Percentiles rank a stretch among this genome's conserved stretches.
Conservation (phyloP, 1,140 invertebrate genomes). For the Euura lappo region DNA sequence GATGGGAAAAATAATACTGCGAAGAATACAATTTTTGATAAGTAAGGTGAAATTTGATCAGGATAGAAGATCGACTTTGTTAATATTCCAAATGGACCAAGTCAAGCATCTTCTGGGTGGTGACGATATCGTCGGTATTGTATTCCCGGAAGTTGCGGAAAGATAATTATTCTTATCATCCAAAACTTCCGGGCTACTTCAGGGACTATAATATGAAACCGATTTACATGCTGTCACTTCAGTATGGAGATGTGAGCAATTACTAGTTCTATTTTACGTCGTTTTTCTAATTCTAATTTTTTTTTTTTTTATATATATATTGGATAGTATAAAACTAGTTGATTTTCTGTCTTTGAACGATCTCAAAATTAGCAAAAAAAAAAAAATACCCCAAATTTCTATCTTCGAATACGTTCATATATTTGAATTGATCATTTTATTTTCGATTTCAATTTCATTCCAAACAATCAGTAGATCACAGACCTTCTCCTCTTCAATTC, state of each 20-base stretch:
- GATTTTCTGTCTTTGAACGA: too few species aligned
- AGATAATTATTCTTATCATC: constrained; percentile 4
- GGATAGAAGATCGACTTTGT: neutral
- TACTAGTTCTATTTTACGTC: too few species aligned
- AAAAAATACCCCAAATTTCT: too few species aligned
- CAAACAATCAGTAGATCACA: too few species aligned
- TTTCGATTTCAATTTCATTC: too few species aligned
- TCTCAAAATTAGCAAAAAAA: too few species aligned
- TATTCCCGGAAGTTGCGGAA: constrained; percentile 1
- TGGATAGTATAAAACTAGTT: too few species aligned
- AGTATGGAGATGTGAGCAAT: too few species aligned
- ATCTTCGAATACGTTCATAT: too few species aligned
- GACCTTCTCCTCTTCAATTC: too few species aligned
- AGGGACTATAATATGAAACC: neutral
- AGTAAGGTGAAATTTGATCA: neutral
- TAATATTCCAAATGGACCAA: neutral
- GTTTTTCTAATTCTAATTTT: neutral
- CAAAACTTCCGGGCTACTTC: constrained; percentile 3
- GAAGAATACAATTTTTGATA: neutral
- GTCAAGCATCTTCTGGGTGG: neutral
- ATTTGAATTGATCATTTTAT: too few species aligned
- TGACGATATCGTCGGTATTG: neutral
- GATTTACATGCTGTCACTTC: neutral
- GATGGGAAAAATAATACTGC: neutral
- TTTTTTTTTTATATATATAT: constrained; percentile 10